phyloP scores from a whole-genome alignment of 2,888 invertebrate genomes.

The Oligia fasciuncula region DNA sequence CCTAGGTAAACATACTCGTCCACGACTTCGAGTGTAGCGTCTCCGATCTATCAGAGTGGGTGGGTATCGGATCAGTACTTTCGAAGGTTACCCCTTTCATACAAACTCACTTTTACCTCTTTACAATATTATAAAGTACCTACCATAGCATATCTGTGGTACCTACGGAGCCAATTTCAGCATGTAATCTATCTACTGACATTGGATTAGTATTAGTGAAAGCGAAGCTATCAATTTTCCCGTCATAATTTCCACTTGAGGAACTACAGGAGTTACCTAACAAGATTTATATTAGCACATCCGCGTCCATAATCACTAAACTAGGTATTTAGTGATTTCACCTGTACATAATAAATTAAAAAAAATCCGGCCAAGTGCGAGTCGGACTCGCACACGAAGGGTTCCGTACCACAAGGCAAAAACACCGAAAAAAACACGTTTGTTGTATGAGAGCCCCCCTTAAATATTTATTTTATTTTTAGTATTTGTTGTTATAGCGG shows the following conservation, averaged over 20 bases:
- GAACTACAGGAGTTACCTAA: slow-evolving; percentile 12
- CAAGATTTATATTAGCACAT: slow-evolving; percentile 23
- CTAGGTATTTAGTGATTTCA: slow-evolving; percentile 21
- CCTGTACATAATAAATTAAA: slow-evolving; percentile 15
- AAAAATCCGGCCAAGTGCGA: too few relatives aligned
- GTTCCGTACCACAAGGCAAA: too few relatives aligned
- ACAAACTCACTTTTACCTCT: background rate
- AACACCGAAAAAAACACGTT: too few relatives aligned
- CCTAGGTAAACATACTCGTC: too few relatives aligned
- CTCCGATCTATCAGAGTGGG: too few relatives aligned
- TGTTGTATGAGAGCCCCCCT: too few relatives aligned
- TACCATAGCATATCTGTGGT: too few relatives aligned
- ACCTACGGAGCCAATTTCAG: too few relatives aligned
- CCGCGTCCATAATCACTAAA: slow-evolving; percentile 22
- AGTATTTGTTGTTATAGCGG: too few relatives aligned
- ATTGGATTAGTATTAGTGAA: background rate
- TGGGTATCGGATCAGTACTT: background rate
- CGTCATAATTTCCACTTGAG: slow-evolving; percentile 32
- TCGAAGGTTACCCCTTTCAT: background rate
- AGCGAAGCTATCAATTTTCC: slow-evolving; percentile 1
- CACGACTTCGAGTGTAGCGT: too few relatives aligned
- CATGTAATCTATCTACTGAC: background rate
- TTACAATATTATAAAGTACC: background rate
- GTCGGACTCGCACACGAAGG: too few relatives aligned
- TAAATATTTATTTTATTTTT: too few relatives aligned